Percentiles rank a stretch among this genome's conserved stretches.
These are phyloP conservation scores for Ectobius pallidus DNA, from an alignment of 2,888 invertebrate genomes.

Conservation along the genomic window DNA sequence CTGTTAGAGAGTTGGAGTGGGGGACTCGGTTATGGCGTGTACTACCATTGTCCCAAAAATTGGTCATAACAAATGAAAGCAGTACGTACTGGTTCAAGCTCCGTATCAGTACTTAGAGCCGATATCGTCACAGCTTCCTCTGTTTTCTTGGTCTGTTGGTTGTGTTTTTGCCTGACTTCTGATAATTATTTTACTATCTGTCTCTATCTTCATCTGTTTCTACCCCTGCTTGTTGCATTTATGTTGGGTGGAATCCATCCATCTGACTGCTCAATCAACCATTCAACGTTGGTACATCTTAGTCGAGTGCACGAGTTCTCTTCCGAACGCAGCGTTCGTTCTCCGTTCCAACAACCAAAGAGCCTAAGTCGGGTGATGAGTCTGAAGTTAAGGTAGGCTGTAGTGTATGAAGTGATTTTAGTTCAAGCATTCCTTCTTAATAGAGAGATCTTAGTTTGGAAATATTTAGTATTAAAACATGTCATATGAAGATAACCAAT, in stretches of 20 bases:
- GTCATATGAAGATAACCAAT: too few relatives aligned
- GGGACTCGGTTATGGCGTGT: too few relatives aligned
- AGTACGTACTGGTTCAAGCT: constrained; percentile 6
- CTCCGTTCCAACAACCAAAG: constrained; percentile 90
- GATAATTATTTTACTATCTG: constrained; percentile 24
- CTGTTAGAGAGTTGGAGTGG: too few relatives aligned
- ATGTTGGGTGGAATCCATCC: constrained; percentile 37
- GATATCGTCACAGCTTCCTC: constrained; percentile 28
- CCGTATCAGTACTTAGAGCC: not conserved
- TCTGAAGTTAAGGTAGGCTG: constrained; percentile 56
- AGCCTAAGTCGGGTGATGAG: constrained; percentile 61
- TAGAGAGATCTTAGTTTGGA: constrained; percentile 8
- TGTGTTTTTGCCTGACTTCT: constrained; percentile 29
- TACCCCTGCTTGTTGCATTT: constrained; percentile 42
- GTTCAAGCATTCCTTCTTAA: not conserved
- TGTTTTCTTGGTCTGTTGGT: constrained; percentile 27
- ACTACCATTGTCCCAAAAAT: too few relatives aligned
- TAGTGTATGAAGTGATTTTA: not conserved
- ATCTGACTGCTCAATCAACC: constrained; percentile 21
- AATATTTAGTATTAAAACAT: not conserved
- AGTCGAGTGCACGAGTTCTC: constrained; percentile 68
- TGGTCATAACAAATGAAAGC: constrained; percentile 6
- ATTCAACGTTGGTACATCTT: constrained; percentile 24
- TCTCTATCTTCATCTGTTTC: constrained; percentile 34
- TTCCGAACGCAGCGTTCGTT: constrained; percentile 93